Percentiles rank a stretch among this genome's conserved stretches.
phyloP scores from a whole-genome alignment of 2,888 invertebrate genomes.

The Hyposoter dolosus region DNA sequence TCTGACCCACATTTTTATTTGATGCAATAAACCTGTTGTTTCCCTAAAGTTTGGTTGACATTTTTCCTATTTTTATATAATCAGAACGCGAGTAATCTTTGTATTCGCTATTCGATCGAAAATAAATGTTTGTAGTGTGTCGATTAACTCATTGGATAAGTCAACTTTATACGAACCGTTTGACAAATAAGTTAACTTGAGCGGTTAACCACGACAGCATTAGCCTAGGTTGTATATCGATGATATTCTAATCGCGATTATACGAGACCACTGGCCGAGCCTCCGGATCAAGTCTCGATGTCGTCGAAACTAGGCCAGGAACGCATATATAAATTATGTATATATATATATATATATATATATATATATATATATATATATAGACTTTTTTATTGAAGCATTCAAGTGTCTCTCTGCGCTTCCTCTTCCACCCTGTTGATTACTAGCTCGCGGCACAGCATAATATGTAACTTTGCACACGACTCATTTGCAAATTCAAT shows the following conservation, averaged over 20 bases:
- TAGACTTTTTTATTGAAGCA: slow-evolving; percentile 22
- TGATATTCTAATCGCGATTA: slow-evolving; percentile 13
- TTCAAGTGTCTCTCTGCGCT: slow-evolving; percentile 30
- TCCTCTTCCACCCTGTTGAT: slow-evolving; percentile 57
- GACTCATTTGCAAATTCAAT: slow-evolving; percentile 64
- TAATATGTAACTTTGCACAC: slow-evolving; percentile 31
- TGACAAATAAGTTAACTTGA: neutral
- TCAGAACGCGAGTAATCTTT: neutral
- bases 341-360: slow-evolving; percentile 21
- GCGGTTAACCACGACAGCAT: neutral
- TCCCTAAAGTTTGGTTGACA: too few species aligned
- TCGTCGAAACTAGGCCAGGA: slow-evolving; percentile 52
- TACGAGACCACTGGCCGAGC: slow-evolving; percentile 35
- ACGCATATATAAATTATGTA: slow-evolving; percentile 13
- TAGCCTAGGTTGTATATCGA: neutral
- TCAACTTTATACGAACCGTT: neutral
- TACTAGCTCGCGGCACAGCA: slow-evolving; percentile 17
- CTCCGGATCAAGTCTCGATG: slow-evolving; percentile 39
- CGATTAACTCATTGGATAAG: neutral
- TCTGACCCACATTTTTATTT: too few species aligned
- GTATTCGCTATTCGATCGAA: neutral
- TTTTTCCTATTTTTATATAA: too few species aligned
- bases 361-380: neutral
- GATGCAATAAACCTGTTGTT: too few species aligned
- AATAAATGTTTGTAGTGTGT: neutral